These are phyloP conservation scores for Nothura maculosa DNA, from an alignment of 2,797 vertebrate species.

Conservation along the genomic window DNA sequence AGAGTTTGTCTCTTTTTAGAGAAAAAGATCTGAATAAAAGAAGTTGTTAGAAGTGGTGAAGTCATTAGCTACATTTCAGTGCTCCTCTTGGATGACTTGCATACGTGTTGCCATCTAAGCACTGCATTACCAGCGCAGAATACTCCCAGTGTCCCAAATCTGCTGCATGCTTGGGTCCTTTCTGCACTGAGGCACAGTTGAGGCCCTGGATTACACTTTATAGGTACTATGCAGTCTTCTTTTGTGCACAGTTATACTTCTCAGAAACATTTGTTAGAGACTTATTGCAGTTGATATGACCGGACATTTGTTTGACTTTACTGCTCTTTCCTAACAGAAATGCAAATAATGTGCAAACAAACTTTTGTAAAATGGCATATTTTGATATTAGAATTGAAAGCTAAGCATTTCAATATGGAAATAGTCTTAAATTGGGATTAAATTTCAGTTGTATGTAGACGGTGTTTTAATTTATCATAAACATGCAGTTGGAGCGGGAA, in stretches of 20 bases:
- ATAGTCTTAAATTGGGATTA: not conserved
- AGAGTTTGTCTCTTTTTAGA: not conserved
- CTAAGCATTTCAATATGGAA: not conserved
- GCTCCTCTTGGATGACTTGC: not conserved
- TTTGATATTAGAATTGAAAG: not conserved
- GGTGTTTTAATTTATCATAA: not conserved
- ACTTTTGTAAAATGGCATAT: not conserved
- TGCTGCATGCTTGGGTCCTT: not conserved
- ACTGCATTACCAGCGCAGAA: not conserved
- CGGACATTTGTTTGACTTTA: not conserved
- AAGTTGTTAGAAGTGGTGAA: not conserved
- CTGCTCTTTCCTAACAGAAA: not conserved
- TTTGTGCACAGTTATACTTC: not conserved
- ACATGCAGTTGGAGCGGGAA: fast-evolving
- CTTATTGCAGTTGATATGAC: not conserved
- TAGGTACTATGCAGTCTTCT: not conserved
- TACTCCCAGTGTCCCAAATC: not conserved
- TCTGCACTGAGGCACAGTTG: not conserved
- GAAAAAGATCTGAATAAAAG: not conserved
- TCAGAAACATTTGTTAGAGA: not conserved
- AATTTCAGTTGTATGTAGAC: not conserved
- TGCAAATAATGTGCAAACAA: not conserved
- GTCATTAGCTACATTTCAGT: not conserved
- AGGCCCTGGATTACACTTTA: not conserved
- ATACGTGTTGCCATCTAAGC: not conserved